Evolutionary conservation across 2,888 invertebrate genomes (phyloP), one percentile per base, ranked within the genome.

Genomic region (Eueremaeus valkanovi): DNA sequence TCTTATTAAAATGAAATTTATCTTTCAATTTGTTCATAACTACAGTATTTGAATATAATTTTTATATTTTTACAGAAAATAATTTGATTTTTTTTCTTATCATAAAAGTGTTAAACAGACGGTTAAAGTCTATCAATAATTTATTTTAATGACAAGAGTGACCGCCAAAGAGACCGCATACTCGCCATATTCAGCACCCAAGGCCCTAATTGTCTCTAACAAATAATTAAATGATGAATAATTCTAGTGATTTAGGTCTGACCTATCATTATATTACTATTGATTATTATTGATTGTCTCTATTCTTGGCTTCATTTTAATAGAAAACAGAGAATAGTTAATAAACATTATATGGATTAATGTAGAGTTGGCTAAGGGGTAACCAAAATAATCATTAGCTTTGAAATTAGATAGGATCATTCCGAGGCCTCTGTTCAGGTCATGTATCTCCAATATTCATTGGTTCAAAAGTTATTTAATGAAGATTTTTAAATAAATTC

Each of bases 241-340:
- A 33, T 61, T 61, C 13, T 21, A 21, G 51, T 61, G 29, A 18
- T 61, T 31, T 61, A 66, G 31, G 21, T 21, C 66, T 66, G 21
- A n/a, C 21, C 5, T 40, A 16, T 66, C 66, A 66, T 66, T 6
- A 36, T 36, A n/a, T 33, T n/a, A n/a, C 36, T 66, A 66, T 66
- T 40, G 21, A 66, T 66, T 66, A 66, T 66, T 36, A 66, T 66
- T 61, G 58, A 61, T 61, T 61, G 31, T 61, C 58, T 27, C 29
- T 24, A 27, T 31, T 24, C 29, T 27, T 61, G 16, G 6, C 6
- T 29, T 51, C 21, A 21, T 51, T 21, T n/a, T 51, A 51, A 21
- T 1, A 51, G 51, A 51, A 21, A 51, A 51, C 21, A 51, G 51
- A 51, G 45, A 45, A 45, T 3, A 45, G 45, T n/a, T n/a, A n/a